A percentile compares a stretch with the other conserved stretches of the same genome.
These are phyloP conservation scores for Trissolcus brochymenae DNA, from an alignment of 2,888 invertebrate species.

Conservation along the genomic window DNA sequence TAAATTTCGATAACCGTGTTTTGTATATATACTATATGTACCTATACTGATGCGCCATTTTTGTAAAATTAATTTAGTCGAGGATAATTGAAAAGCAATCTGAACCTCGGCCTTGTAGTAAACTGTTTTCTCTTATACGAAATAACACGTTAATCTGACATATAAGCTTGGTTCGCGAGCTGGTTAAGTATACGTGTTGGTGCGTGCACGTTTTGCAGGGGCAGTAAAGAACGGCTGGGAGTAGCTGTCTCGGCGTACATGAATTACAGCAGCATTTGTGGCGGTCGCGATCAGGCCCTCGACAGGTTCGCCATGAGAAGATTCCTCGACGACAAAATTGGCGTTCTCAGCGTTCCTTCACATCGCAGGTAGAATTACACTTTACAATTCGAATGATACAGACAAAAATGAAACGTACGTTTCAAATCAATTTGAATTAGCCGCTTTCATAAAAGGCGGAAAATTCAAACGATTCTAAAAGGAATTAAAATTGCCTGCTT, in stretches of 20 bases:
- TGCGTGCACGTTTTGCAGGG: constrained; percentile 77
- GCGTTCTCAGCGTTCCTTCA: constrained; percentile 84
- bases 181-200: constrained; percentile 24
- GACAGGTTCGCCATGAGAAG: constrained; percentile 95
- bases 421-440: too few relatives aligned
- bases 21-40: neutral
- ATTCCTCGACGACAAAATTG: constrained; percentile 90
- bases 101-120: constrained; percentile 37
- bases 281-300: constrained; percentile 86
- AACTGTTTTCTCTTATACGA: constrained; percentile 39
- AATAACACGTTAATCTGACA: constrained; percentile 37
- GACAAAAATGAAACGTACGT: too few relatives aligned
- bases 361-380: constrained; percentile 81
- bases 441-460: too few relatives aligned
- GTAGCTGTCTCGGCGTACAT: constrained; percentile 94
- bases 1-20: constrained; percentile 6
- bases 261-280: constrained; percentile 96
- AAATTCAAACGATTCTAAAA: too few relatives aligned
- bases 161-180: constrained; percentile 16
- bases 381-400: neutral
- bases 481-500: too few relatives aligned
- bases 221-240: constrained; percentile 89
- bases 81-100: constrained; percentile 32
- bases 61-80: constrained; percentile 38
- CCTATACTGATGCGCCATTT: constrained; percentile 5